Conservation (phyloP, 2,888 invertebrate genomes). For the Synanthedon vespiformis region DNA sequence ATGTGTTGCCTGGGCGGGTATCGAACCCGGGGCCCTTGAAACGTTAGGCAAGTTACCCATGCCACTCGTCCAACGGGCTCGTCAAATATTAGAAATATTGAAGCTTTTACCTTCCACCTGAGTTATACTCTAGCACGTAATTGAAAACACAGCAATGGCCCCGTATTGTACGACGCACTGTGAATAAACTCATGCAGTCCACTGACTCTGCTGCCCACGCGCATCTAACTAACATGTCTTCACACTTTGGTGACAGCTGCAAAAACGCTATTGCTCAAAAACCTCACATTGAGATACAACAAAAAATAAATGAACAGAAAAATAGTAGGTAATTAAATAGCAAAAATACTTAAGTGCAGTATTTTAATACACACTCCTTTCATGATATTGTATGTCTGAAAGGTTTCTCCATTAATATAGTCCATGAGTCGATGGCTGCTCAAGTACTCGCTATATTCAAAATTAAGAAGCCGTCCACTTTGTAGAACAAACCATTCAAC, state of each 20-base stretch:
- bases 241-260: slow-evolving; percentile 63
- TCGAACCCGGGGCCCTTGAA: too few species aligned
- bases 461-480: slow-evolving; percentile 36
- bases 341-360: too few species aligned
- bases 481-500: slow-evolving; percentile 17
- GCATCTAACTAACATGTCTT: slow-evolving; percentile 60
- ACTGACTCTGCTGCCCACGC: slow-evolving; percentile 40
- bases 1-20: too few species aligned
- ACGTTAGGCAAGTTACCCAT: too few species aligned
- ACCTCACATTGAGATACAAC: too few species aligned
- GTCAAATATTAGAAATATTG: too few species aligned
- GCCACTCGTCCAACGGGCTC: too few species aligned
- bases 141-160: slow-evolving; percentile 73
- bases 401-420: slow-evolving; percentile 5
- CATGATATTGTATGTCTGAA: slow-evolving; percentile 18
- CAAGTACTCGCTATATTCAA: slow-evolving; percentile 19
- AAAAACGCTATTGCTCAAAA: neutral
- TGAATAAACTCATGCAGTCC: slow-evolving; percentile 53
- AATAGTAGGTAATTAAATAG: too few species aligned
- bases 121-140: slow-evolving; percentile 36
- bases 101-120: slow-evolving; percentile 21
- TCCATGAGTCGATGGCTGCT: slow-evolving; percentile 10
- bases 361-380: slow-evolving; percentile 13
- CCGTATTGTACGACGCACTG: slow-evolving; percentile 52
- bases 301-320: too few species aligned